Evolutionary conservation across 1,140 invertebrate genomes (phyloP), one percentile per base, ranked within the genome.

Genomic region (Lucilia sericata): DNA sequence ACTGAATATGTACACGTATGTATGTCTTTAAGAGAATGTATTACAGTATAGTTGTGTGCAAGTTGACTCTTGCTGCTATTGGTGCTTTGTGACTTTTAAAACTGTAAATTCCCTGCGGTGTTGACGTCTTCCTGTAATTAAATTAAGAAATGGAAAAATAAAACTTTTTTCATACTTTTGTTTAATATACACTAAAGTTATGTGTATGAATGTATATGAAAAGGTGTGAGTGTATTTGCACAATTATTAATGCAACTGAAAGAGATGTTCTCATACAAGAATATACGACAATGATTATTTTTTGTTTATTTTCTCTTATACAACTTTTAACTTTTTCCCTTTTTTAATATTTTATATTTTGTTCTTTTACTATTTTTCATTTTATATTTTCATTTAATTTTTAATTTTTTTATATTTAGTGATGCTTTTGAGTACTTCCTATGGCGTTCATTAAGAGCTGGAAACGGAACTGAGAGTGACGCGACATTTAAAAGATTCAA

Each of bases 361-460:
- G 17, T 42, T 19, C 13, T 80, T 80, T 19, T 49, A 4, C 17
- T 19, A 49, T 49, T 51, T 80, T 80, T 80, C 76, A 42, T 42
- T 21, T 51, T 2, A 4, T 21, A 49, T 80, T 80, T 80, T 49
- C 42, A 76, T 76, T 76, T 80, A 19, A 21, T 21, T 80, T 80
- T 49, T 49, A 19, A 80, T 49, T 78, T 80, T 80, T 80, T 49
- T 19, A 19, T 30, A 49, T 80, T 80, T 80, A 49, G 19, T 25
- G 76, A 21, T 80, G 86, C 86, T 85, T 87, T 86, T 87, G 88
- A 88, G 88, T 88, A 85, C 87, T 88, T 88, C 87, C 88, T 88
- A 87, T 85, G 88, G 86, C 85, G 86, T 85, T 88, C 86, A 88
- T 88, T 88, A 82, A 65, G 81, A 88, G 85, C 86, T 84, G 82